phyloP scores from a whole-genome alignment of 2,888 invertebrate genomes.

The Metallyticus violacea region DNA sequence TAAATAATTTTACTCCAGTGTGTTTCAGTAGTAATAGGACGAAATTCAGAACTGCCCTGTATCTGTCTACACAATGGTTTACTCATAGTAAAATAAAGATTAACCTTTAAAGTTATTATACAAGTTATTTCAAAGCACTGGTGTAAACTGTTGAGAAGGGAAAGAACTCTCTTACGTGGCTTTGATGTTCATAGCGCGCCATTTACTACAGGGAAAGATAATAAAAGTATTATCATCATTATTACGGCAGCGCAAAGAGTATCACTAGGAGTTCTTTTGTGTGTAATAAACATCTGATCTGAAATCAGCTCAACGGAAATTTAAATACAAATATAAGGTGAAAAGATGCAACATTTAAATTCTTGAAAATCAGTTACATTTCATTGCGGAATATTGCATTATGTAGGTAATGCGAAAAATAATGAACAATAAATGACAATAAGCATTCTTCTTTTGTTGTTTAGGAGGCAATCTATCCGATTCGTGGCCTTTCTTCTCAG shows the following conservation, averaged over 20 bases:
- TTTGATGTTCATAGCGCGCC: not conserved
- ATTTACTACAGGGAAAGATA: not conserved
- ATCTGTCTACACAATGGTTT: too few relatives aligned
- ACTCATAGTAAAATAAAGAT: too few relatives aligned
- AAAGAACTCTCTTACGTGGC: not conserved
- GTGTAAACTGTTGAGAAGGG: not conserved
- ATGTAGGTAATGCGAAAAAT: not conserved
- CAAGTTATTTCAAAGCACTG: not conserved
- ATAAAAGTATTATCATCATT: not conserved
- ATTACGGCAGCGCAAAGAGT: not conserved
- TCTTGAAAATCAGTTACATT: not conserved
- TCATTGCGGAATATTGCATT: not conserved
- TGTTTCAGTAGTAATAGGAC: too few relatives aligned
- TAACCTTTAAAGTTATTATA: too few relatives aligned
- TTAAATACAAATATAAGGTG: too few relatives aligned
- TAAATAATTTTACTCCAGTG: too few relatives aligned
- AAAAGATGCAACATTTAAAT: too few relatives aligned
- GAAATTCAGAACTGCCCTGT: too few relatives aligned
- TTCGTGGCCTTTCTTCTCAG: not conserved
- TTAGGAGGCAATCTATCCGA: not conserved
- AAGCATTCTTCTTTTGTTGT: not conserved
- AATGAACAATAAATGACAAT: not conserved
- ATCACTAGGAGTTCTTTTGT: not conserved
- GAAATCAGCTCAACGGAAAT: too few relatives aligned
- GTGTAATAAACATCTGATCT: not conserved